Base-by-base conservation (phyloP, 2,113 vertebrate species). In the Gulo gulo region DNA sequence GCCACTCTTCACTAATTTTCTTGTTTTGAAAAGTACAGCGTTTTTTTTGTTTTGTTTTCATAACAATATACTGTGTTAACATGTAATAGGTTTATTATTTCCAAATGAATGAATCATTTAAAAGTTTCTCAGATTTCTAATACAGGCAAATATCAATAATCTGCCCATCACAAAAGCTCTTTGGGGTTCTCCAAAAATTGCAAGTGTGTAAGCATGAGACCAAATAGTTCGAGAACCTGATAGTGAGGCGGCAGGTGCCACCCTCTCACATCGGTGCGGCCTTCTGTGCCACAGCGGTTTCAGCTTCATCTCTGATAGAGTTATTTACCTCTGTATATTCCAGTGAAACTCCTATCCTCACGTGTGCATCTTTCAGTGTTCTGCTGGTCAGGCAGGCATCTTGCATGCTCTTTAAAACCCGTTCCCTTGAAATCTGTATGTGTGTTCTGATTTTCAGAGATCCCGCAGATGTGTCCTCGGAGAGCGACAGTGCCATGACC, bases 401-500 rank as follows among this genome's bases (percentile, higher is more conserved):
- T 14, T 73, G 31, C 39, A 26, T 83, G 31, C 18, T 82, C 80
- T 92, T 61, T 47, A 65, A 81, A 93, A 59, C 2, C 50, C 7
- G 29, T 29, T 42, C 45, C 94, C 47, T 42, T 88, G 78, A 97
- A 79, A 86, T 65, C 47, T 2, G 0, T 63, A 0, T 36, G 50
- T 52, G 18, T 88, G 47, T 93, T n/a, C 57, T 31, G 93, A 65
- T 36, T 39, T 81, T 3, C 98, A 99, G 99, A 98, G 99, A 99
- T 96, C 99, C 99, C 0, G 99, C 99, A 0, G 99, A 99, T 0
- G 94, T 98, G 89, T 99, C 98, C 94, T 99, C 99, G 0, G 99
- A 99, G 98, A 99, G 99, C 0, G 99, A 99, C 98, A 99, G 97
- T 0, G 99, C 99, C 2, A 98, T 99, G 99, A 99, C 99, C 93